A percentile compares a stretch with the other conserved stretches of the same genome.
These are phyloP conservation scores for Laticauda colubrina DNA, from an alignment of 2,113 vertebrate species.

Conservation along the genomic window DNA sequence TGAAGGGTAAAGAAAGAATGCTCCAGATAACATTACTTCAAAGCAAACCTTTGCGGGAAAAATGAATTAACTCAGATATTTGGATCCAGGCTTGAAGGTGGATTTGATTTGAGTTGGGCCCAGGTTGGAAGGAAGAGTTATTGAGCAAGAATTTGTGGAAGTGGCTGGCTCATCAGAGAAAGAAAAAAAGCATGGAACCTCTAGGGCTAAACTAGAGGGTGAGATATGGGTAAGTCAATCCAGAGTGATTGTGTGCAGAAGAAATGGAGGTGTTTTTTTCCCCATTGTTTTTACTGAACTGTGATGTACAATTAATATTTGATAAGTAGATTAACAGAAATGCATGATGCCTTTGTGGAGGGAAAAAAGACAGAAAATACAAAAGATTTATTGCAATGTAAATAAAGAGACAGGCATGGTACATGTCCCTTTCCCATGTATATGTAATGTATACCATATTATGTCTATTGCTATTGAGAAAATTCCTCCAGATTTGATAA, in stretches of 20 bases:
- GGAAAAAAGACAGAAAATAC: background rate
- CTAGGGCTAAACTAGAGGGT: background rate
- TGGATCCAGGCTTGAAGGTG: too few species aligned
- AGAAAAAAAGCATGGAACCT: background rate
- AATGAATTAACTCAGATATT: background rate
- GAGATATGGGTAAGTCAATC: background rate
- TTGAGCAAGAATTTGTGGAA: background rate
- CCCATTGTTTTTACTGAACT: background rate
- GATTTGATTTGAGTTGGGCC: too few species aligned
- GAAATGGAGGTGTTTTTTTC: background rate
- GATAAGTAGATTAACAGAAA: background rate
- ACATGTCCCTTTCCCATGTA: background rate
- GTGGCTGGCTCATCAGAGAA: background rate
- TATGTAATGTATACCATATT: background rate
- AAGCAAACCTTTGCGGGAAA: background rate
- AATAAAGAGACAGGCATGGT: background rate
- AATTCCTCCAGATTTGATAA: background rate
- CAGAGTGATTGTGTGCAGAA: background rate
- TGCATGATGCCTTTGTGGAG: background rate
- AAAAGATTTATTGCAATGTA: background rate
- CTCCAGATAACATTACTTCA: background rate
- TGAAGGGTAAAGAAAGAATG: background rate
- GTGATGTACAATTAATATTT: background rate
- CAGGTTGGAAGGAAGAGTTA: background rate
- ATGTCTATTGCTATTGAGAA: background rate